A percentile compares a stretch with the other conserved stretches of the same genome.
phyloP scores from a whole-genome alignment of 2,888 invertebrate genomes.

The Caenorhabditis sp. region DNA sequence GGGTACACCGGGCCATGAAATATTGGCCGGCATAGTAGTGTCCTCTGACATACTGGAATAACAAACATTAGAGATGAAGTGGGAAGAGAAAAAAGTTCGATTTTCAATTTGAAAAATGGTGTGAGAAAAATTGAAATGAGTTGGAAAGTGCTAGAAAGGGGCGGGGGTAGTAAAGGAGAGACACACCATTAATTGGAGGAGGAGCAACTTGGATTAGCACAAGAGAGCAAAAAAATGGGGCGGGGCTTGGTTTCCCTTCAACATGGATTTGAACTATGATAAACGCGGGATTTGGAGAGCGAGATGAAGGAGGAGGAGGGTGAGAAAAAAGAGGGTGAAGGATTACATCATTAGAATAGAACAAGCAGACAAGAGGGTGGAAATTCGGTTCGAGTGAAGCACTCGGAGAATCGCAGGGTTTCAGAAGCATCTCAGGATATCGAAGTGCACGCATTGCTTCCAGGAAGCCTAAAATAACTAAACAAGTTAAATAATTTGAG shows the following conservation, averaged over 20 bases:
- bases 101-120: constrained; percentile 4
- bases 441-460: not conserved
- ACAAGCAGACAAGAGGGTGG: constrained; percentile 4
- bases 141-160: constrained; percentile 40
- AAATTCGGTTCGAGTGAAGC: constrained; percentile 14
- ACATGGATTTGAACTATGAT: constrained; percentile 31
- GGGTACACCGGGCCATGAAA: constrained; percentile 18
- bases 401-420: not conserved
- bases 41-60: constrained; percentile 14
- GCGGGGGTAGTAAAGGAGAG: constrained; percentile 8
- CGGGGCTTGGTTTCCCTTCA: constrained; percentile 23
- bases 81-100: no score
- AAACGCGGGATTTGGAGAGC: constrained; percentile 25
- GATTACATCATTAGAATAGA: constrained; percentile 23
- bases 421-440: not conserved
- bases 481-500: no score
- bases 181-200: constrained; percentile 51
- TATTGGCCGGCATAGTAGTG: no score
- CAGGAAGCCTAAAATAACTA: not conserved
- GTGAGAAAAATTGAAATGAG: constrained; percentile 13
- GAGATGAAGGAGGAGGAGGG: not conserved
- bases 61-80: not conserved
- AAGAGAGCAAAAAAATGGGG: constrained; percentile 36
- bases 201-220: constrained; percentile 59
- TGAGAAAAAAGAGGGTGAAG: constrained; percentile 13